Base-by-base conservation (phyloP, 2,797 vertebrate species). In the Leontocebus nigricollis region DNA sequence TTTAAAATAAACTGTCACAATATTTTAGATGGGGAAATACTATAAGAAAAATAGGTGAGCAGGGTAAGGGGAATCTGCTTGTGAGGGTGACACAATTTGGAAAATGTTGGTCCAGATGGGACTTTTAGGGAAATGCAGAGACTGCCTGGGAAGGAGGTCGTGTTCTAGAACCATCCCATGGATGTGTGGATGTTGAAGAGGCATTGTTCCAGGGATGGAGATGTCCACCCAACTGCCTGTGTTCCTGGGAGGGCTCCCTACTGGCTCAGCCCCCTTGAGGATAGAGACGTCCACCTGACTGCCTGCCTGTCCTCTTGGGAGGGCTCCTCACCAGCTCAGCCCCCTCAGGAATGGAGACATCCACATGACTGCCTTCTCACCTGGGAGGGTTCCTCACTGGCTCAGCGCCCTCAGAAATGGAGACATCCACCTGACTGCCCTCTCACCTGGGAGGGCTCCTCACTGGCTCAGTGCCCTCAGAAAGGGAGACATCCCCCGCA, bases 121-220 rank as follows among this genome's bases (percentile, higher is more conserved):
- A 17, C 26, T 77, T 50, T 13, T 30, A 39, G 72, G 72, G 27
- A 84, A 30, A 27, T 7, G 39, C 20, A 50, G 33, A 44, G 50
- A 48, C 48, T 36, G 30, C 15, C 80, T 57, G 67, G 33, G 33
- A 41, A 39, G 44, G 46, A 33, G 36, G 13, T 13, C 22, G 4
- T 1, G 1, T 46, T 73, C 26, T 30, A 33, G 24, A 13, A 27
- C 26, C 10, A 24, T 33, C 46, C 33, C 19, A 19, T 0, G 13
- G 12, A 50, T 12, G 19, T 14, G 67, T 6, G 11, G 30, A 0
- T 9, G 77, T 2, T 3, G 11, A 61, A 82, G 55, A 64, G 57
- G 15, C 2, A 0, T 44, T 3, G 0, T 41, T 48, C 30, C 14
- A 15, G 2, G 48, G 59, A 70, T 3, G 1, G 9, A 84, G 24